Conservation (phyloP, 2,888 invertebrate species). For the Geophilus truncorum region DNA sequence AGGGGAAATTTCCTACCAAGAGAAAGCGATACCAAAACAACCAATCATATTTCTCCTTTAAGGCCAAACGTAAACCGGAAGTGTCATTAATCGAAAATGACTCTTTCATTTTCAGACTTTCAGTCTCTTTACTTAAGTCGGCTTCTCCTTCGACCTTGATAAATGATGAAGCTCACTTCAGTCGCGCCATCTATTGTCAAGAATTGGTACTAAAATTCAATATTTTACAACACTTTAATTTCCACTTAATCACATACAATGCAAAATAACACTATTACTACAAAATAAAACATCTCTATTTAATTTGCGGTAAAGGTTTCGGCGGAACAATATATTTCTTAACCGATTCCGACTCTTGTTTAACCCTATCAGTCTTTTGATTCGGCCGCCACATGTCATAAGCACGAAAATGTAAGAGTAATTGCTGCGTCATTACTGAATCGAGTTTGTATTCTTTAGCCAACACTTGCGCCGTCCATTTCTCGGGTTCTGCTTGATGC, state of each 20-base stretch:
- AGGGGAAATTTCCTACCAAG: too few relatives aligned
- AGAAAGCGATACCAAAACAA: too few relatives aligned
- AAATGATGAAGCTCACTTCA: too few relatives aligned
- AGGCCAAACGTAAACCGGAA: too few relatives aligned
- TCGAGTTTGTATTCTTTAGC: slow-evolving; percentile 65
- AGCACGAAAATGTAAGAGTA: slow-evolving; percentile 62
- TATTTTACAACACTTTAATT: not conserved
- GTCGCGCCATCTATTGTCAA: too few relatives aligned
- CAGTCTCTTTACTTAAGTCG: too few relatives aligned
- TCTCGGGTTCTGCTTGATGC: slow-evolving; percentile 59
- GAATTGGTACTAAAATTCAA: not conserved
- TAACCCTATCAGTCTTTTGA: not conserved
- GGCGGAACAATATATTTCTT: not conserved
- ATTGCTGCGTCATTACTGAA: slow-evolving; percentile 55
- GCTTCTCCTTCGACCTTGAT: too few relatives aligned
- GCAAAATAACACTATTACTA: not conserved
- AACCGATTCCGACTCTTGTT: not conserved
- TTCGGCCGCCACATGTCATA: slow-evolving; percentile 62
- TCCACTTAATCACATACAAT: not conserved
- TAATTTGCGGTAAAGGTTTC: not conserved
- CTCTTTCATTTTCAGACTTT: too few relatives aligned
- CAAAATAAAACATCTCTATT: not conserved
- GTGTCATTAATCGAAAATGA: too few relatives aligned
- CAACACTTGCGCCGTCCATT: slow-evolving; percentile 57
- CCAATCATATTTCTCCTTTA: too few relatives aligned